Evolutionary conservation across 2,797 vertebrate genomes (phyloP), one percentile per base, ranked within the genome.

Genomic region (Poecilia gillii): DNA sequence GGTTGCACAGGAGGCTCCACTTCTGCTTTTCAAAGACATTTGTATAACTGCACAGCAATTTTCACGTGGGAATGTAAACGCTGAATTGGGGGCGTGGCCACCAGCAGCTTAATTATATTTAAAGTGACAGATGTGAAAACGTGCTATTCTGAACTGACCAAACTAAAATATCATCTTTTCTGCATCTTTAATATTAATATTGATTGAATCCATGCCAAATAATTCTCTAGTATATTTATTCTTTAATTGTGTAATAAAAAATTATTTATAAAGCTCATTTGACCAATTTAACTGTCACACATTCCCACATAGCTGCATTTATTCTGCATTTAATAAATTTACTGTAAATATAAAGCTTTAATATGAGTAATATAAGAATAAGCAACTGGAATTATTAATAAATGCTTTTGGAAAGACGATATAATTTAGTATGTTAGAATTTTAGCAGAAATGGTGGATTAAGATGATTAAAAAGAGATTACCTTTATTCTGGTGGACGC

Each of bases 401-500:
- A 57, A 72, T 81, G 74, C 59, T 3, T 4, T 14, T 76, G 53
- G 43, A n/a, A 6, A 45, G 9, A 49, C 45, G 33, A 75, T 73
- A 74, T 6, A 33, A 64, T 36, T 39, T 20, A 66, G n/a, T 39
- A 3, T 9, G 11, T 23, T n/a, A 6, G 2, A 6, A 36, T 4
- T 3, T 16, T 72, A 57, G 49, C 36, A 6, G 43, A 72, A 75
- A 71, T 39, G 13, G 16, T n/a, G 71, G 55, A 75, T 81, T 9
- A 39, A 57, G 25, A 72, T 73, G 64, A 39, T 4, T 28, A 33
- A 23, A 66, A 23, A 39, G 45, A 14, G 77, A 72, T 89, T 77
- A 98, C 97, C 97, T 96, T 97, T 97, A 88, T 96, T 96, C 86
- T 97, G 97, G 83, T 96, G 96, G 85, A 94, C 95, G 86, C 97